Base-by-base conservation (phyloP, 2,113 vertebrate species). In the Tichodroma muraria region DNA sequence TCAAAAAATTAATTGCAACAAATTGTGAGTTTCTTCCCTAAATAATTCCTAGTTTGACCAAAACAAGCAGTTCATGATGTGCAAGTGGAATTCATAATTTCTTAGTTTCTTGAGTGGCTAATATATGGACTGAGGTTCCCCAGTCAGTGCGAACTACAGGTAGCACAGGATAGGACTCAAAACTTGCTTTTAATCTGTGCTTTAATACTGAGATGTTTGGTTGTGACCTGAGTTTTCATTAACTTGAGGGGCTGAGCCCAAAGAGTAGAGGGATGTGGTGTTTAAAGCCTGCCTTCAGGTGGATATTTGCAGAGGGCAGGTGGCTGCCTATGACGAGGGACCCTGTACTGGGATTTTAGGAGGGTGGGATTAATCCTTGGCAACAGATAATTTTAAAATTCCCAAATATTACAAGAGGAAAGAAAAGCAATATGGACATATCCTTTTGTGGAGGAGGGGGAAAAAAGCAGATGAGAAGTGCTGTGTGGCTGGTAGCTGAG, bases 21-120 rank as follows among this genome's bases (percentile, higher is more conserved):
- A 88, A 88, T 49, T 40, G 30, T n/a, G 61, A 70, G 22, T 66
- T 88, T 95, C 52, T 92, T 87, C 53, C 24, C 40, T 61, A 88
- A 89, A 40, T 79, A 80, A 85, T 83, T 89, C 59, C 54, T 91
- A 53, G 8, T 77, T 27, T 85, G 93, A 38, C 45, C 47, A 79
- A 69, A 84, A 49, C 40, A 65, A 91, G 53, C 18, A 59, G 40
- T 30, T 82, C n/a, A 31, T 7, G 13, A 4, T 15, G 14, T 44
- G 25, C 1, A 5, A 47, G 11, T 76, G 54, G n/a, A 85, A 69
- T 72, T 76, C 1, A 25, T 65, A 24, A 38, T 56, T 77, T 78
- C 59, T 79, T 53, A 12, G 19, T 38, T 92, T 81, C 33, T 59
- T 31, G n/a, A 66, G 33, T 40, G 49, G 18, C 27, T 77, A 33